A percentile compares a stretch with the other conserved stretches of the same genome.
Conservation (phyloP, 1,140 invertebrate genomes). For the Macrobrachium rosenbergii region DNA sequence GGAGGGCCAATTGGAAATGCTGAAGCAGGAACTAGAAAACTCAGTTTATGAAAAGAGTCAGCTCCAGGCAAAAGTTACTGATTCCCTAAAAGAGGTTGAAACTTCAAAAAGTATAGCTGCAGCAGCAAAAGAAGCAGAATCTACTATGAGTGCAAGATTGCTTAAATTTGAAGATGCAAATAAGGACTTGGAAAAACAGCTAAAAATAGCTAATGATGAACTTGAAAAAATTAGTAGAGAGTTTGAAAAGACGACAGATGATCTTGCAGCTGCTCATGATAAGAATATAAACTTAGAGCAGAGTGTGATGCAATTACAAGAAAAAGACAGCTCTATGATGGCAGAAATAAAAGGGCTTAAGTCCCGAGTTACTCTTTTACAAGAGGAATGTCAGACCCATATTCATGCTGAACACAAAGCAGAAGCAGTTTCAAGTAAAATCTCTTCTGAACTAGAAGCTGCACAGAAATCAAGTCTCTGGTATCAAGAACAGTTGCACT, state of each 20-base stretch:
- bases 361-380: constrained; percentile 16
- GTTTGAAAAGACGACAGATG: neutral
- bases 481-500: constrained; percentile 57
- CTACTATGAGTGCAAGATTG: constrained; percentile 32
- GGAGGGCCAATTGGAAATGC: constrained; percentile 53
- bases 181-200: constrained; percentile 32
- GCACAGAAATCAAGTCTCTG: constrained; percentile 25
- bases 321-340: constrained; percentile 20
- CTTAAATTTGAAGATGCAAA: constrained; percentile 48
- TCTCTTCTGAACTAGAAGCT: constrained; percentile 23
- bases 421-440: constrained; percentile 20
- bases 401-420: constrained; percentile 38
- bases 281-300: constrained; percentile 31
- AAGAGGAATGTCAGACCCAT: constrained; percentile 18
- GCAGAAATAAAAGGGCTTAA: constrained; percentile 28
- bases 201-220: constrained; percentile 16
- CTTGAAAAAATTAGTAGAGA: constrained; percentile 29
- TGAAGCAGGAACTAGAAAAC: constrained; percentile 58
- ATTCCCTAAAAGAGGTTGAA: constrained; percentile 31
- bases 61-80: constrained; percentile 29
- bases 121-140: constrained; percentile 42
- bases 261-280: neutral
- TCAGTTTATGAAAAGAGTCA: constrained; percentile 44
- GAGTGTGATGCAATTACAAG: constrained; percentile 18
- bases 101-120: constrained; percentile 18